Evolutionary conservation across 1,140 invertebrate genomes (phyloP).

Genomic region (Diprion similis): DNA sequence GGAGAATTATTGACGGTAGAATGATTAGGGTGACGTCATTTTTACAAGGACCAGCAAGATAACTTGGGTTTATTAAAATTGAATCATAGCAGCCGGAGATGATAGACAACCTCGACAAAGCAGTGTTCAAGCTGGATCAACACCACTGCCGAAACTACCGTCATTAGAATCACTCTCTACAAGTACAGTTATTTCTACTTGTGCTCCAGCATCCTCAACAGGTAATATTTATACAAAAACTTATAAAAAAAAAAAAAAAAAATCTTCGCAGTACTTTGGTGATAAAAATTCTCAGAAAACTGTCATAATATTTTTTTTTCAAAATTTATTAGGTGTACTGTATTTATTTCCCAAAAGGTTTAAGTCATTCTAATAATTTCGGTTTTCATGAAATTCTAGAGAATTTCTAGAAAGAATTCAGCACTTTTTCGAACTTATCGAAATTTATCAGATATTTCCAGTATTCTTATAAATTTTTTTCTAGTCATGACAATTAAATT

Average conservation of each 20-base stretch:
- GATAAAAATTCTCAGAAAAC: too few relatives aligned
- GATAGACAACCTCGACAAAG: slow-evolving; percentile 52
- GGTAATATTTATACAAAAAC: slow-evolving; percentile 38
- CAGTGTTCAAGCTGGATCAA: slow-evolving; percentile 51
- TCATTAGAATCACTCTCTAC: slow-evolving; percentile 56
- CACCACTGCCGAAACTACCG: slow-evolving; percentile 55
- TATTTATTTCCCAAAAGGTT: too few relatives aligned
- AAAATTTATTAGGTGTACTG: too few relatives aligned
- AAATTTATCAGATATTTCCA: too few relatives aligned
- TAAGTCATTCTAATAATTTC: too few relatives aligned
- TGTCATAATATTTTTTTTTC: too few relatives aligned
- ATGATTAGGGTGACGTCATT: not conserved
- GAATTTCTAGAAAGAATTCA: too few relatives aligned
- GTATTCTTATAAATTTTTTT: too few relatives aligned
- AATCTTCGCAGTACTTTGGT: not conserved
- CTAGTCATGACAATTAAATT: too few relatives aligned
- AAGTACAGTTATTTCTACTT: slow-evolving; percentile 46
- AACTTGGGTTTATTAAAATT: not conserved
- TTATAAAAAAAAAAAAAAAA: not conserved
- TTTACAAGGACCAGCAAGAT: not conserved
- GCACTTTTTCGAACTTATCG: too few relatives aligned
- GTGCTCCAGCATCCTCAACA: slow-evolving; percentile 54
- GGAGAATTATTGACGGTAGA: too few relatives aligned
- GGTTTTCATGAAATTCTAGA: too few relatives aligned
- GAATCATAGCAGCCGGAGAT: slow-evolving; percentile 51